Percentiles rank a stretch among this genome's conserved stretches.
Conservation (phyloP, 1,140 invertebrate species). For the Leptinotarsa texana region DNA sequence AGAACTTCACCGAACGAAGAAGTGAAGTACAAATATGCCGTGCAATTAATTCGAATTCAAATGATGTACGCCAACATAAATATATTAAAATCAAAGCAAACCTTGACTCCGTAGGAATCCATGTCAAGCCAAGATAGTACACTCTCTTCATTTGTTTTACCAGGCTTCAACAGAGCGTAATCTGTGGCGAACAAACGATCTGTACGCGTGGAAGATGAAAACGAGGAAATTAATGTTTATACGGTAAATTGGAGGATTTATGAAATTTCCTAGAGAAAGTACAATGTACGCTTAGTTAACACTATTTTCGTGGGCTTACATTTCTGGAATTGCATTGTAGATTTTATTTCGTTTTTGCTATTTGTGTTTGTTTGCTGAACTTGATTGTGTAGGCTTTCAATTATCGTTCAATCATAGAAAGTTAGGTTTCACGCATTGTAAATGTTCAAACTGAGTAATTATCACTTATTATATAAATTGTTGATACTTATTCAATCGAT, state of each 20-base stretch:
- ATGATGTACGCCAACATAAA: neutral
- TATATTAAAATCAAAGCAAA: neutral
- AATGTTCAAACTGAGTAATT: no score
- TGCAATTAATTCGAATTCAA: conserved; percentile 1
- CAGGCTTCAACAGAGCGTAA: neutral
- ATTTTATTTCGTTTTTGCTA: neutral
- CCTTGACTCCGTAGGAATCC: conserved; percentile 7
- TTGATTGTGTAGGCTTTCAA: neutral
- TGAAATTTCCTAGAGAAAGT: neutral
- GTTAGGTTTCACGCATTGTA: no score
- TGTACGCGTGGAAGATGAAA: neutral
- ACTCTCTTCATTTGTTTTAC: neutral
- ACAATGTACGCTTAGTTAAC: neutral
- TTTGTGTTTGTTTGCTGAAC: neutral
- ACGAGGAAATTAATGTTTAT: no score
- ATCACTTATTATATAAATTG: no score
- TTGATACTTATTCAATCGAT: no score
- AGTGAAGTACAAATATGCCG: neutral
- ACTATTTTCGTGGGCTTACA: neutral
- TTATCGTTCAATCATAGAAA: neutral
- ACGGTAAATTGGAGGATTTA: neutral
- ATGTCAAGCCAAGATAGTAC: neutral
- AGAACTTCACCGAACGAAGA: neutral
- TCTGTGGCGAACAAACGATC: neutral
- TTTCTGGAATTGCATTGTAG: neutral